These are phyloP conservation scores for Chaenocephalus aceratus DNA, from an alignment of 2,113 vertebrate genomes.

Conservation along the genomic window DNA sequence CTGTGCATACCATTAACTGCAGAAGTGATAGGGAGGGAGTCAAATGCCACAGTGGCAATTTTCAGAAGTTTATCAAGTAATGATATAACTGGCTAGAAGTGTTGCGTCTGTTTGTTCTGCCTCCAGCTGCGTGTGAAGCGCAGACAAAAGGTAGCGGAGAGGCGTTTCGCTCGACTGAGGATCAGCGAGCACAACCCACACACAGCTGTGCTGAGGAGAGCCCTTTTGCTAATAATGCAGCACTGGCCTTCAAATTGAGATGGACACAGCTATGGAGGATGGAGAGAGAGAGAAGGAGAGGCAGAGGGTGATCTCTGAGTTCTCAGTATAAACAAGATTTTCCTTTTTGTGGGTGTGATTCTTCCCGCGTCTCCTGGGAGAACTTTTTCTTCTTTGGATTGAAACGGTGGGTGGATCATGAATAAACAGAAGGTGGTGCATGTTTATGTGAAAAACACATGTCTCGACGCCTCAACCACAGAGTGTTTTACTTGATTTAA, in stretches of 20 bases:
- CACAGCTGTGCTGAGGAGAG: constrained; percentile 57
- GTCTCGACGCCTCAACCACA: constrained; percentile 19
- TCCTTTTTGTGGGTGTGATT: not conserved
- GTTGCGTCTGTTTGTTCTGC: constrained; percentile 54
- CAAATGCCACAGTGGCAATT: constrained; percentile 43
- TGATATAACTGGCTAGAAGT: constrained; percentile 46
- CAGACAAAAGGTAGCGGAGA: constrained; percentile 66
- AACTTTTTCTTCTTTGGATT: constrained; percentile 29
- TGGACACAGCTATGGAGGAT: constrained; percentile 20
- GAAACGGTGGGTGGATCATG: constrained; percentile 59
- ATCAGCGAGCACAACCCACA: constrained; percentile 61
- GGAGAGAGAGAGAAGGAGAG: constrained; percentile 5
- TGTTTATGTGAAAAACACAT: constrained; percentile 60
- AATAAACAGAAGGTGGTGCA: constrained; percentile 61
- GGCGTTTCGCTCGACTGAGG: constrained; percentile 47
- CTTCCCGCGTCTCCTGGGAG: constrained; percentile 35
- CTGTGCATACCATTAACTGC: constrained; percentile 33
- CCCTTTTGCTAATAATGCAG: constrained; percentile 40
- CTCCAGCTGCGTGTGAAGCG: constrained; percentile 58
- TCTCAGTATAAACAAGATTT: constrained; percentile 21
- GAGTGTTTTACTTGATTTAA: constrained; percentile 8
- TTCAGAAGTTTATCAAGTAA: constrained; percentile 50
- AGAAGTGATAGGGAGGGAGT: constrained; percentile 33
- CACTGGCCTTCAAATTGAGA: constrained; percentile 29
- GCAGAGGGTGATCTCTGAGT: not conserved